Conservation (phyloP, 2,797 vertebrate genomes). For the Tokudaia muenninki region DNA sequence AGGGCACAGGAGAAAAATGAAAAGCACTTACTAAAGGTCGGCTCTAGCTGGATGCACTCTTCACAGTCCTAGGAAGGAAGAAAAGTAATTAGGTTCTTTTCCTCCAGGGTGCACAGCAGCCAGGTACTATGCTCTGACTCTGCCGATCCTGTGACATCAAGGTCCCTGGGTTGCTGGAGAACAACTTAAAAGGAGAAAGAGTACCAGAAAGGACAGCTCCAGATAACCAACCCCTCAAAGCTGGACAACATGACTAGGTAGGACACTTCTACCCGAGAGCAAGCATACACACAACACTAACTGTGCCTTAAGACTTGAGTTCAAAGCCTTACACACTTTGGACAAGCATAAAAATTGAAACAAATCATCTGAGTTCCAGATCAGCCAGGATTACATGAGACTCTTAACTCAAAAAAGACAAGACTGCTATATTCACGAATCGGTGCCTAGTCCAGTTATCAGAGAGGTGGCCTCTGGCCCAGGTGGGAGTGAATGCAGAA, state of each 20-base stretch:
- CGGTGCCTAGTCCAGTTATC: not conserved
- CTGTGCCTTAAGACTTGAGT: not conserved
- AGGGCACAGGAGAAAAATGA: not conserved
- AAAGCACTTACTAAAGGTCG: conserved; percentile 93
- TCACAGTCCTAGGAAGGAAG: conserved; percentile 92
- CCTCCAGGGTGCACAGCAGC: not conserved
- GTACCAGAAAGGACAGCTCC: not conserved
- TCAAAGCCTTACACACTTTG: not conserved
- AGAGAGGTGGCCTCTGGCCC: not conserved
- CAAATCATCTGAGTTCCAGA: not conserved
- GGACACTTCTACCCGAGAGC: not conserved
- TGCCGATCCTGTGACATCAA: too few species aligned
- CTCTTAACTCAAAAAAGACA: not conserved
- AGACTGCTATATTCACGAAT: not conserved
- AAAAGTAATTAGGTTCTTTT: not conserved
- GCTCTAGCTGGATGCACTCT: conserved; percentile 94
- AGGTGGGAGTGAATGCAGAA: not conserved
- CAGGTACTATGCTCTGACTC: not conserved
- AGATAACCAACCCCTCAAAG: not conserved
- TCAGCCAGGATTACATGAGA: not conserved
- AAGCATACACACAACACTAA: not conserved
- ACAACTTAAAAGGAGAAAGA: not conserved
- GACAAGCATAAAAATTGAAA: not conserved
- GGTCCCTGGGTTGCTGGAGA: not conserved
- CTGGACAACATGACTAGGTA: not conserved